Percentiles rank a stretch among this genome's conserved stretches.
Evolutionary conservation across 2,797 vertebrate species (phyloP).

Genomic region (Falco concolor): DNA sequence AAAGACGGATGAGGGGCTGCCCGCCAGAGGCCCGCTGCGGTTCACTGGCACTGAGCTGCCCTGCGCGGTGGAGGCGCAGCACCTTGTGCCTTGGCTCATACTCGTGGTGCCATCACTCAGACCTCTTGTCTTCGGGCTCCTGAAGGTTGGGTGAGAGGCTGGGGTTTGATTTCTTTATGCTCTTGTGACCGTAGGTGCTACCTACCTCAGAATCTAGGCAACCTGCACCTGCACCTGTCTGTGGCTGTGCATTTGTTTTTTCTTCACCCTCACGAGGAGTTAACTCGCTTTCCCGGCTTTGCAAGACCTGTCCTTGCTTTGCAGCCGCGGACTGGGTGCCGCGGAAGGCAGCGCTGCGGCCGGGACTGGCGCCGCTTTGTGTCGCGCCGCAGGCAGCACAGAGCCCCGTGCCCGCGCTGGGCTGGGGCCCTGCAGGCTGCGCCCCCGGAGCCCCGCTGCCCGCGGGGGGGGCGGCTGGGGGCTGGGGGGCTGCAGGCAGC

Average conservation of each 20-base stretch:
- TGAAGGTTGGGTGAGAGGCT: not conserved
- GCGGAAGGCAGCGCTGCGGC: accelerated
- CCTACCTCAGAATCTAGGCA: not conserved
- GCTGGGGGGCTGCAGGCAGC: too few species aligned
- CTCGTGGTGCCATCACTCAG: not conserved
- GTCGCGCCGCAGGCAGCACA: not conserved
- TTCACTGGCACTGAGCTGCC: not conserved
- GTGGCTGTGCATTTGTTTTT: not conserved
- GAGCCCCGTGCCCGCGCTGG: too few species aligned
- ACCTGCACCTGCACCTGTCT: not conserved
- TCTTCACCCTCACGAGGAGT: not conserved
- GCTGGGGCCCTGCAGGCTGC: too few species aligned
- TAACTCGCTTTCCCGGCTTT: not conserved
- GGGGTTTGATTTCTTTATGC: not conserved
- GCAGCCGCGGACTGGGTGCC: not conserved
- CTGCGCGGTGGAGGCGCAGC: not conserved
- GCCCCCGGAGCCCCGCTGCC: too few species aligned
- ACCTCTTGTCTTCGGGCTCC: accelerated
- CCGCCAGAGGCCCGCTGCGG: not conserved
- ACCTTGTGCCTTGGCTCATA: not conserved
- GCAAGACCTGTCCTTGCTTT: too few species aligned
- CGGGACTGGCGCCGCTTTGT: not conserved
- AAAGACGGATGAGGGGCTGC: not conserved
- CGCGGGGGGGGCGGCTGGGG: too few species aligned
- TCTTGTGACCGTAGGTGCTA: not conserved